phyloP scores from a whole-genome alignment of 2,888 invertebrate species.

The Craniophora ligustri region DNA sequence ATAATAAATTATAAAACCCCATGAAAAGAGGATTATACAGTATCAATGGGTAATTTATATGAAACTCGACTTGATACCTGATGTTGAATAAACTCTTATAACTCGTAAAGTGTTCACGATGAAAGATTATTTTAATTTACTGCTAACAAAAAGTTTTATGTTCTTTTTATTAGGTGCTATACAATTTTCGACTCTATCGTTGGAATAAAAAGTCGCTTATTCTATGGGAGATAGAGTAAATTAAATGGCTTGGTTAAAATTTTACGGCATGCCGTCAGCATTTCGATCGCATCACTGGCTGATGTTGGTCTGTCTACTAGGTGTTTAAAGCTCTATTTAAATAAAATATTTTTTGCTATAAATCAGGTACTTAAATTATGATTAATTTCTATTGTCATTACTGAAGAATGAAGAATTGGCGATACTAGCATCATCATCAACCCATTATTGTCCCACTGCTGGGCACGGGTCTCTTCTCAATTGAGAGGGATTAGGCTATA shows the following conservation, averaged over 20 bases:
- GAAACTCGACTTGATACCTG: slow-evolving; percentile 46
- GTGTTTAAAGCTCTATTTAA: neutral
- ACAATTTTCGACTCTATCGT: slow-evolving; percentile 15
- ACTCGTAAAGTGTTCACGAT: slow-evolving; percentile 43
- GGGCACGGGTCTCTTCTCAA: too few relatives aligned
- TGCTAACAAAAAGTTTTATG: slow-evolving; percentile 44
- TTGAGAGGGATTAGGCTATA: too few relatives aligned
- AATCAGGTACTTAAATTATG: too few relatives aligned
- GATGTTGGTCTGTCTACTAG: slow-evolving; percentile 6
- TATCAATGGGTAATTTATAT: slow-evolving; percentile 54
- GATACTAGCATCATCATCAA: too few relatives aligned
- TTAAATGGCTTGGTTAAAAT: slow-evolving; percentile 39
- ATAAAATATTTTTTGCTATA: slow-evolving; percentile 1
- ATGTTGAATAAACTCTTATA: slow-evolving; percentile 46
- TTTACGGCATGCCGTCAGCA: slow-evolving; percentile 16
- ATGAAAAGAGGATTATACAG: slow-evolving; percentile 39
- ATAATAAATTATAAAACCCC: too few relatives aligned
- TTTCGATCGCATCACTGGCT: slow-evolving; percentile 6
- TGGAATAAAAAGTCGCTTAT: neutral
- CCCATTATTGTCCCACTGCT: too few relatives aligned
- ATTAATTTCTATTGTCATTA: too few relatives aligned
- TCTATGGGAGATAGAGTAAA: neutral
- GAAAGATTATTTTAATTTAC: slow-evolving; percentile 56
- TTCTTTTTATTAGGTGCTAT: slow-evolving; percentile 6
- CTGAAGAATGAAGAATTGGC: too few relatives aligned